Base-by-base conservation (phyloP, 2,888 invertebrate species). In the Drosophila pseudotakahashii region DNA sequence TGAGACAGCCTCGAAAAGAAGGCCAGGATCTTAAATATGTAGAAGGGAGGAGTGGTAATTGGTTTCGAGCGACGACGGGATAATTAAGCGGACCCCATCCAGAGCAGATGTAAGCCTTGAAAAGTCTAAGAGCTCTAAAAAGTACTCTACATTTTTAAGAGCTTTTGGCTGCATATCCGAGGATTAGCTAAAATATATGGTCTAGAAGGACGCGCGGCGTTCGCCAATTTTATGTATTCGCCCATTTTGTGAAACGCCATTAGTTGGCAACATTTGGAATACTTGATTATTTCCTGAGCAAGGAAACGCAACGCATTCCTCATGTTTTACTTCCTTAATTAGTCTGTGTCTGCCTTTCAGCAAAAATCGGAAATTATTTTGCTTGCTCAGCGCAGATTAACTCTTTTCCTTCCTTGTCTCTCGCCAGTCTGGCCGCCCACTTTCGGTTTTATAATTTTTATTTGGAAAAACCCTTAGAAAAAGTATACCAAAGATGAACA, bases 331-430 rank as follows among this genome's bases (percentile, higher is more conserved):
- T 34, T 16, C 48, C 34, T 48, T 48, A 48, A 48, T 48, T 48
- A 48, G 48, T 48, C 48, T 14, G 34, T 7, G 34, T 34, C 34
- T 48, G 32, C 32, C 11, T 0, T 19, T 34, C 34, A 34, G 48
- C 48, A 48, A 34, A 48, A 48, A 48, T 48, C 48, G 48, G 48
- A 48, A 48, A 48, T 48, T 48, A 48, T 48, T 48, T 34, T 34
- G 48, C 48, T 48, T 48, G 48, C 19, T 48, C 48, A 48, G 48
- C 48, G 34, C 48, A 48, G 34, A 48, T 48, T 19, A 34, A 34
- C 48, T 48, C 34, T 34, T 48, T 48, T 48, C 48, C 48, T 48
- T 13, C 7, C 16, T 47, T 6, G 47, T 30, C 30, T 30, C 3
- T 26, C 11, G 32, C 2, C 14, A 47, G 41, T 11, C 34, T n/a